These are phyloP conservation scores for Fulica atra DNA, from an alignment of 2,113 vertebrate genomes.

Conservation along the genomic window DNA sequence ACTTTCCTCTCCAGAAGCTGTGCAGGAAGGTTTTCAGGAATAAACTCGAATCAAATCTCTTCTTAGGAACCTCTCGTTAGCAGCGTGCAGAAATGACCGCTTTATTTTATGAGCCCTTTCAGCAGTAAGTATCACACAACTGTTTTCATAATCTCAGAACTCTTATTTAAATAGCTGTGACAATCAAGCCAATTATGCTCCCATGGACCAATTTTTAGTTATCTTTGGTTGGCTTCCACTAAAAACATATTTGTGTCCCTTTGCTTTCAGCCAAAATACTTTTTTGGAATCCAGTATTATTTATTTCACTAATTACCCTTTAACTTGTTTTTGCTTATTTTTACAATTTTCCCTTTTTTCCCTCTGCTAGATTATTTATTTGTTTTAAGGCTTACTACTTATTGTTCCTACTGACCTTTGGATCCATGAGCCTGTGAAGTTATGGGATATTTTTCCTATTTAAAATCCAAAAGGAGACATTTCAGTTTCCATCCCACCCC, in stretches of 20 bases:
- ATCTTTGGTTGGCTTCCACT: conserved; percentile 46
- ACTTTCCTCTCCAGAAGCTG: not conserved
- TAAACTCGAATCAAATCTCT: not conserved
- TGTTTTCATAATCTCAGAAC: not conserved
- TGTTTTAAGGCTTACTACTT: conserved; percentile 29
- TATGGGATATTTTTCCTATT: conserved; percentile 23
- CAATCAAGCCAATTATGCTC: conserved; percentile 8
- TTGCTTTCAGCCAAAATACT: not conserved
- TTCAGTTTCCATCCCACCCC: not conserved
- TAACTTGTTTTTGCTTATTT: conserved; percentile 54
- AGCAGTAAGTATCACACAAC: not conserved
- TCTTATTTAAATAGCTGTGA: conserved; percentile 20
- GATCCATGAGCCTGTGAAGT: not conserved
- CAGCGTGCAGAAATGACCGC: not conserved
- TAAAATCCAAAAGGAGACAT: not conserved
- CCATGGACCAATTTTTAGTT: conserved; percentile 26
- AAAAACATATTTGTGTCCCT: conserved; percentile 27
- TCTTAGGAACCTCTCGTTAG: not conserved
- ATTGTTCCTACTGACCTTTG: conserved; percentile 33
- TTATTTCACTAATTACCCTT: conserved; percentile 42
- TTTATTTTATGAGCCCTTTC: not conserved
- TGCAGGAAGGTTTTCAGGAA: not conserved
- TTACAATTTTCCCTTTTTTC: not conserved
- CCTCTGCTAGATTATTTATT: not conserved
- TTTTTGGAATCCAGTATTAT: conserved; percentile 27